Evolutionary conservation across 2,113 vertebrate species (phyloP), one percentile per base, ranked within the genome.

Genomic region (Dolichallabes microphthalmus): DNA sequence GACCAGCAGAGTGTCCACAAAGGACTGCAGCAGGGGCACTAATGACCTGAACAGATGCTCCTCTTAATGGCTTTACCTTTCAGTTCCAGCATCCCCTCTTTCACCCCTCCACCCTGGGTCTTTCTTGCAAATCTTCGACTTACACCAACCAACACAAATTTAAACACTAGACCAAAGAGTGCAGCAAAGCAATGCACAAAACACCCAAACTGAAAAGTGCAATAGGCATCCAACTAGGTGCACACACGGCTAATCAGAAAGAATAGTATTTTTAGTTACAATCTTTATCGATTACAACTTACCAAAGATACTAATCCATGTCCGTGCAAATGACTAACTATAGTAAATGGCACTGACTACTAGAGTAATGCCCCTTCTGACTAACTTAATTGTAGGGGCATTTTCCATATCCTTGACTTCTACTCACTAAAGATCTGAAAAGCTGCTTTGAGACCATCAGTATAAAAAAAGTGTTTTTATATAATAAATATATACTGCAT

Each of bases 1-100:
- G 77, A 85, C 82, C 77, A 85, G 60, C 14, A 83, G 73, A 82
- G 69, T 76, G 69, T 52, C 79, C 84, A 83, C 77, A 84, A 86
- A 82, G 53, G 71, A 63, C 83, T 82, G 55, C 73, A 75, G 82
- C 55, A 84, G 50, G 71, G 75, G 52, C 79, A 90, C 85, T 87
- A 87, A 88, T 86, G 84, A 88, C 80, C 68, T 85, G 52, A 84
- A 79, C 84, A 89, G 85, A 86, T 90, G 87, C 82, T 89, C 19
- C 58, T 82, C 76, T 81, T 85, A 82, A 89, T 91, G 45, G 85
- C 71, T 90, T 88, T 81, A 87, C 88, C 88, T 88, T 68, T 91
- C 86, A 75, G 55, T 35, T 83, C 60, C 58, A 76, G 52, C 68
- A 50, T 52, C 11, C 57, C 53, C 17, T 19, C n/a, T 27, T 17